Percentiles rank a stretch among this genome's conserved stretches.
phyloP scores from a whole-genome alignment of 2,797 vertebrate species.

The Siniperca undulata region DNA sequence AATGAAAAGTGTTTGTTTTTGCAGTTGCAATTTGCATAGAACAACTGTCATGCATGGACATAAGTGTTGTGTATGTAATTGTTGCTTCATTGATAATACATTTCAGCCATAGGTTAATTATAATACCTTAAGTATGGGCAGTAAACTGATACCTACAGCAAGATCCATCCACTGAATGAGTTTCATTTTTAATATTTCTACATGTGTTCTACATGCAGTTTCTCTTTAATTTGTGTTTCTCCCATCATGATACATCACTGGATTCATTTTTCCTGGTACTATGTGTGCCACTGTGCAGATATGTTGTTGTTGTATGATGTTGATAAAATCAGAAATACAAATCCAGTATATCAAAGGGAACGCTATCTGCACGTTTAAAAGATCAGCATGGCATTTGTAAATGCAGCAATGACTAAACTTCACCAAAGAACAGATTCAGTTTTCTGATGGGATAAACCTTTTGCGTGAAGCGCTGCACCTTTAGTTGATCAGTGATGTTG shows the following conservation, averaged over 20 bases:
- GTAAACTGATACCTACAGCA: neutral
- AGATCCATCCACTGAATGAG: neutral
- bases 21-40: too few relatives aligned
- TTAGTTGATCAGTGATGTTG: neutral
- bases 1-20: neutral
- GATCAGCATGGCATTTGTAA: conserved; percentile 6
- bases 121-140: neutral
- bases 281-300: neutral
- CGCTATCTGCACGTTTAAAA: neutral
- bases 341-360: neutral
- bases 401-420: neutral
- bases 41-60: too few relatives aligned
- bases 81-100: too few relatives aligned
- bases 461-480: neutral
- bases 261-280: neutral
- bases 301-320: neutral
- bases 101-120: too few relatives aligned
- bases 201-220: neutral
- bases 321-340: conserved; percentile 1
- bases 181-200: neutral
- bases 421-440: neutral
- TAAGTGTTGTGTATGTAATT: too few relatives aligned
- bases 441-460: neutral
- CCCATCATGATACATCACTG: neutral
- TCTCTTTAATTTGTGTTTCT: neutral